Conservation (phyloP, 2,113 vertebrate genomes). For the Galbula dea region DNA sequence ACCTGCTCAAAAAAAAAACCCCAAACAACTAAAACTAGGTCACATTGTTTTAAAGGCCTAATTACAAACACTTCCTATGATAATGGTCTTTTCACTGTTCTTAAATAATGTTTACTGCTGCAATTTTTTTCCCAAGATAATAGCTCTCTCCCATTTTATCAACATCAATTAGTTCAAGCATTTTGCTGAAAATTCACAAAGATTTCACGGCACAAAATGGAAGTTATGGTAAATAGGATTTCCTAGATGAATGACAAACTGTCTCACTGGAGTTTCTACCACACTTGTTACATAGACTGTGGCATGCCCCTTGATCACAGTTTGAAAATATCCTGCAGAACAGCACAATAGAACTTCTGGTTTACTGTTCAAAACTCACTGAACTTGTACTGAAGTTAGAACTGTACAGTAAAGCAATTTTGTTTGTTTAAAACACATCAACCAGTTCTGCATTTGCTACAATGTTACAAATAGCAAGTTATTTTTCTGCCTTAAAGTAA, state of each 20-base stretch:
- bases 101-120: neutral
- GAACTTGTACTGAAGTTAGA: neutral
- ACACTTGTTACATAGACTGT: fast-evolving
- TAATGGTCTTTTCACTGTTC: neutral
- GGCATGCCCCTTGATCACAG: fast-evolving
- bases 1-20: neutral
- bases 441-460: neutral
- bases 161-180: neutral
- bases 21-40: neutral
- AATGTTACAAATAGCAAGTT: neutral
- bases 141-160: neutral
- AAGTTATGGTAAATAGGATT: neutral
- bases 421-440: neutral
- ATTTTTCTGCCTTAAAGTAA: neutral
- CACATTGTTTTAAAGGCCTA: neutral
- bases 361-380: neutral
- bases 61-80: neutral
- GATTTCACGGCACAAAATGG: neutral
- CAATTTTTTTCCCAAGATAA: neutral
- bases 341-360: neutral
- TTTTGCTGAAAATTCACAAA: neutral
- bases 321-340: neutral
- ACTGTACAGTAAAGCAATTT: neutral
- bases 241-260: neutral
- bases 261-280: neutral